Evolutionary conservation across 30 jellyfish, hydroid and myxozoan species (phyloP).

Genomic region (Morbakka virulenta): DNA sequence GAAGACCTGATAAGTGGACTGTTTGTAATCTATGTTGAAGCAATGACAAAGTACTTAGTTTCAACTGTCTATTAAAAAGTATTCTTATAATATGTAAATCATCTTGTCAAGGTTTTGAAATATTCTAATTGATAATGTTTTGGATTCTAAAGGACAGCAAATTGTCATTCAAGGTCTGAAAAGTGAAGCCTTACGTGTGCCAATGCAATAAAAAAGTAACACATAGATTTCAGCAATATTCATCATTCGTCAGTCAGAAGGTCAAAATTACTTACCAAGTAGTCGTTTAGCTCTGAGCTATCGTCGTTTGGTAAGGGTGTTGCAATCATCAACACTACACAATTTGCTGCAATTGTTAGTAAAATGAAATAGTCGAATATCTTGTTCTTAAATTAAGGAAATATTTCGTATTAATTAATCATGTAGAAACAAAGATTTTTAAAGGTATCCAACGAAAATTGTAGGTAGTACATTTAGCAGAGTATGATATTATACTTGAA

Average conservation of each 20-base stretch:
- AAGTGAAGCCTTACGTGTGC: too few species aligned
- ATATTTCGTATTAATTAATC: neutral
- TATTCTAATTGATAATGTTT: too few species aligned
- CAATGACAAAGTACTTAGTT: too few species aligned
- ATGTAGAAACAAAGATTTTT: neutral
- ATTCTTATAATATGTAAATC: too few species aligned
- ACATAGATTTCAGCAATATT: neutral
- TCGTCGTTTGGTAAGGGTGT: constrained; percentile 85
- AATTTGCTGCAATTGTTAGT: constrained; percentile 74
- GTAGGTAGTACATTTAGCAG: neutral
- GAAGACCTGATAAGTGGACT: too few species aligned
- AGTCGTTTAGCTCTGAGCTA: constrained; percentile 40
- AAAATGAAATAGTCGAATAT: constrained; percentile 73
- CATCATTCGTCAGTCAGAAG: too few species aligned
- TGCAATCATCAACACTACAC: constrained; percentile 81
- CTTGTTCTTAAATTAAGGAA: constrained; percentile 53
- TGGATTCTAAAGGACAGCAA: too few species aligned
- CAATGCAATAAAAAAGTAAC: neutral
- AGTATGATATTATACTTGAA: neutral
- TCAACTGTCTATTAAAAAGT: too few species aligned
- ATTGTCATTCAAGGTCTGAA: too few species aligned
- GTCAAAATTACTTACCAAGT: constrained; percentile 41
- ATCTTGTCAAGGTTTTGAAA: too few species aligned
- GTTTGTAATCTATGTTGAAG: too few species aligned
- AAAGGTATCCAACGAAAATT: neutral